These are phyloP conservation scores for Pungitius pungitius DNA, from an alignment of 2,113 vertebrate species.

Conservation along the genomic window DNA sequence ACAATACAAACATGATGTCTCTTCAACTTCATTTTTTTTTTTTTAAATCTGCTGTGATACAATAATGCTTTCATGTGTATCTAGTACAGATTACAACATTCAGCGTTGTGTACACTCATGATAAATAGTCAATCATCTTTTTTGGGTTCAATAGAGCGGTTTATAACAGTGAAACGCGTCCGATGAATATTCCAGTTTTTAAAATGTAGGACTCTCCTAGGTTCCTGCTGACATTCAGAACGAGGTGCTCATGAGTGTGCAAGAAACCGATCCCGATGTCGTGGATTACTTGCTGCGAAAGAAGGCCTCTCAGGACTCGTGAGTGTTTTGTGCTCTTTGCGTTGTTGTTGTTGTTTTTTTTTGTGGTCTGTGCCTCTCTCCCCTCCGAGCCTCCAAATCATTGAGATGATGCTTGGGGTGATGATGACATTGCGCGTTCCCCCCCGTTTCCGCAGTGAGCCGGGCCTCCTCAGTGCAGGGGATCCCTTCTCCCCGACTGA, in stretches of 20 bases:
- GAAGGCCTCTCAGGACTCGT: constrained; percentile 91
- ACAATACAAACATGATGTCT: background rate
- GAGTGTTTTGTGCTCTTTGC: constrained; percentile 78
- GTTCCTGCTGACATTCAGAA: constrained; percentile 96
- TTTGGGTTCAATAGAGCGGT: background rate
- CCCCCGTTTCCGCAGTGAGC: constrained; percentile 78
- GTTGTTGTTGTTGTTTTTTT: background rate
- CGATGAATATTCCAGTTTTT: background rate
- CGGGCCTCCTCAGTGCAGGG: constrained; percentile 78
- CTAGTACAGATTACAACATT: background rate
- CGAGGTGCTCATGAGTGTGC: constrained; percentile 92
- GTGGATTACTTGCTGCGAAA: constrained; percentile 95
- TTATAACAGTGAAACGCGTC: background rate
- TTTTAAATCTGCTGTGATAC: background rate
- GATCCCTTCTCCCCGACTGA: constrained; percentile 84
- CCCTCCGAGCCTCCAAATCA: background rate
- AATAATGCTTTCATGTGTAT: background rate
- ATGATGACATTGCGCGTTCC: background rate
- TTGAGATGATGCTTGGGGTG: background rate
- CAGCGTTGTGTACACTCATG: background rate
- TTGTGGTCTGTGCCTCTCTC: background rate
- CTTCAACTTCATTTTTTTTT: too few species aligned
- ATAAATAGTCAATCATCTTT: background rate
- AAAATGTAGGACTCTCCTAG: constrained; percentile 66
- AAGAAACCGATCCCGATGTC: constrained; percentile 94